Percentiles rank a stretch among this genome's conserved stretches.
These are phyloP conservation scores for Bimastos eiseni DNA, from an alignment of 2,888 invertebrate species.

Conservation along the genomic window DNA sequence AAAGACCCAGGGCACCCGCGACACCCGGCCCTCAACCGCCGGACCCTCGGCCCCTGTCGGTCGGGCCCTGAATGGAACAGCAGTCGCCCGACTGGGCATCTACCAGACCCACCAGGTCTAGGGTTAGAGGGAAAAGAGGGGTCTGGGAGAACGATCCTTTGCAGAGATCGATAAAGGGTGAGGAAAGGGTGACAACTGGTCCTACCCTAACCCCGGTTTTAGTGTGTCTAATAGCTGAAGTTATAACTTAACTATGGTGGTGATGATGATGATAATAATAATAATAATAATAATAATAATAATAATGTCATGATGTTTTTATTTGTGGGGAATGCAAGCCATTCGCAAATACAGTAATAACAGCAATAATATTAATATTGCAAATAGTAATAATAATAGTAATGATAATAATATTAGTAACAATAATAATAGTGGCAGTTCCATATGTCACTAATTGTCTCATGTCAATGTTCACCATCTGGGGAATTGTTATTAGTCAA, in stretches of 20 bases:
- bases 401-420: too few relatives aligned
- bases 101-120: slow-evolving; percentile 22
- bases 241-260: neutral
- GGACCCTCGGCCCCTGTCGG: neutral
- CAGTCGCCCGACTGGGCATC: neutral
- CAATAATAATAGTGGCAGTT: too few relatives aligned
- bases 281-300: neutral
- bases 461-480: too few relatives aligned
- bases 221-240: neutral
- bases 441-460: too few relatives aligned
- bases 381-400: too few relatives aligned
- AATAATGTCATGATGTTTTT: too few relatives aligned
- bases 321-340: too few relatives aligned
- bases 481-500: too few relatives aligned
- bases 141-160: neutral
- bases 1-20: neutral
- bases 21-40: neutral
- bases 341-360: too few relatives aligned
- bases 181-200: neutral
- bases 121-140: neutral
- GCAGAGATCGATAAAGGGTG: neutral
- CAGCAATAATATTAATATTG: too few relatives aligned
- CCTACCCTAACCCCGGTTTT: neutral
- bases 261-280: too few relatives aligned
- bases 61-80: neutral